A percentile compares a stretch with the other conserved stretches of the same genome.
These are phyloP conservation scores for Lasioglossum morio DNA, from an alignment of 2,888 invertebrate genomes.

Conservation along the genomic window DNA sequence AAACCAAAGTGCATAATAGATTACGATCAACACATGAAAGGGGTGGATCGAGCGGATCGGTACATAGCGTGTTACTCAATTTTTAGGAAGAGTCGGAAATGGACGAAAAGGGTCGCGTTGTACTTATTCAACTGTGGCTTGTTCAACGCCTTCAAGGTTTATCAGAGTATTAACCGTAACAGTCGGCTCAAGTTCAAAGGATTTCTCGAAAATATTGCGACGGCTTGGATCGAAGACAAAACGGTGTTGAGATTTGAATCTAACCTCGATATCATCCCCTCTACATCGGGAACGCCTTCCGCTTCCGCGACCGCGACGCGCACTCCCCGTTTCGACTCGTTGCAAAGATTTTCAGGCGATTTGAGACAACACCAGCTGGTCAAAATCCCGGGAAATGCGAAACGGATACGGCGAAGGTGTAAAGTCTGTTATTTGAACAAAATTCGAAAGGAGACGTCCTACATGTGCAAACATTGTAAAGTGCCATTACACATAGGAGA, in stretches of 20 bases:
- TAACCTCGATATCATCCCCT: constrained; percentile 8
- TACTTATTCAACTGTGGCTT: constrained; percentile 15
- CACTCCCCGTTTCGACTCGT: neutral
- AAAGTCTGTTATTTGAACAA: constrained; percentile 7
- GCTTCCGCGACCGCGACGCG: neutral
- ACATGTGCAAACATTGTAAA: constrained; percentile 14
- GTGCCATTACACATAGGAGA: constrained; percentile 12
- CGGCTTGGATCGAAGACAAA: constrained; percentile 11
- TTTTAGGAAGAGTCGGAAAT: constrained; percentile 8
- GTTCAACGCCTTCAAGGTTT: constrained; percentile 15
- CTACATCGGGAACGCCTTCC: neutral
- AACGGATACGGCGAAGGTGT: constrained; percentile 15
- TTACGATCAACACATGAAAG: constrained; percentile 19
- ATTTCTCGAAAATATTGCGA: neutral
- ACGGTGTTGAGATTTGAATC: neutral
- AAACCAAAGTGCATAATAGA: constrained; percentile 16
- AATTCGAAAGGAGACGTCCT: constrained; percentile 11
- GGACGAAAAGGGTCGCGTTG: constrained; percentile 15
- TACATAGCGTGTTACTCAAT: constrained; percentile 2
- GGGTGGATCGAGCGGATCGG: neutral
- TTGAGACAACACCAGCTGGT: neutral
- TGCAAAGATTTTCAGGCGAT: constrained; percentile 7
- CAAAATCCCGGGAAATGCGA: constrained; percentile 3
- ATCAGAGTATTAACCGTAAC: neutral
- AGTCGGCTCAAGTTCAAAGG: neutral